Base-by-base conservation (phyloP, 2,113 vertebrate species). In the Cnemophilus loriae region DNA sequence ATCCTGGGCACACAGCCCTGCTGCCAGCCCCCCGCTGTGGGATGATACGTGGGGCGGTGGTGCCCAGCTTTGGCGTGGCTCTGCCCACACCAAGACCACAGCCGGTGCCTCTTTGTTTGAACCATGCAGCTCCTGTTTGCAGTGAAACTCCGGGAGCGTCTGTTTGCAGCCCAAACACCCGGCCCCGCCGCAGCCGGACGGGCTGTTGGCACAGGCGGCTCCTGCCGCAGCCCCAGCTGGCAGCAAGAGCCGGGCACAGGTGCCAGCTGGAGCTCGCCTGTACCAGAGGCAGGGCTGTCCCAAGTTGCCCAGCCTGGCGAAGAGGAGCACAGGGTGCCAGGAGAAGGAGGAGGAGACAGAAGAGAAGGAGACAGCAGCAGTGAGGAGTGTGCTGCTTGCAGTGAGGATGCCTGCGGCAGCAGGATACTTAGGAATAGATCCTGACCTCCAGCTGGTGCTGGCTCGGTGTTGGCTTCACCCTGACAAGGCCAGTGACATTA, bases 131-230 rank as follows among this genome's bases (percentile, higher is more conserved):
- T 93, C 95, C 80, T 96, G 93, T 96, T 96, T 94, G 96, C 55
- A 49, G 89, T 70, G 73, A 94, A 96, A 95, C 69, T 65, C 73
- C 3, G 2, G 47, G 89, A 47, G 84, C 5, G 4, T 13, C 73
- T 94, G 91, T 96, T 96, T 96, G 93, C 92, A 96, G 61, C 93
- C 89, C 81, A 96, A 95, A 95, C 92, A 93, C 2, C 19, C 16
- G 0, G 61, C 44, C 15, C 42, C 6, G 41, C 64, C 26, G 6
- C 21, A 12, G 52, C 76, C 7, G 2, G 55, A 11, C 6, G 3
- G 24, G 79, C 2, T 46, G 70, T 33, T 59, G 68, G 80, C 89
- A 57, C 52, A 57, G 5, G 67, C 71, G 11, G 69, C 69, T n/a
- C 81, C 68, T 0, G 0, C 5, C 2, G 11, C 65, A 55, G 71